Base-by-base conservation (phyloP, 2,113 vertebrate genomes). In the Albula glossodonta region DNA sequence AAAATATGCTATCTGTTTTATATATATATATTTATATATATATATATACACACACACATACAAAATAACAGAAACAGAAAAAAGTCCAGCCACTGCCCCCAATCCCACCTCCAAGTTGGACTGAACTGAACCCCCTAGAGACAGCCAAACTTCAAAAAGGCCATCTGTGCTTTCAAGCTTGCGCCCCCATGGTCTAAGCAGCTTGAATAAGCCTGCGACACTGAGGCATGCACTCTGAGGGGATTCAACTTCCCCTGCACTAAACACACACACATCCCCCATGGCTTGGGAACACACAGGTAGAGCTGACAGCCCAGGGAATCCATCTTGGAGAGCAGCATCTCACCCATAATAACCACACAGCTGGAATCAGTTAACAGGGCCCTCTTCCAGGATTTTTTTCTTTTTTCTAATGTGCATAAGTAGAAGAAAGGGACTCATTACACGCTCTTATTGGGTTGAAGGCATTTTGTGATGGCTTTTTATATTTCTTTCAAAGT, bases 311-410 rank as follows among this genome's bases (percentile, higher is more conserved):
- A 78, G 85, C 78, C 53, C n/a, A 78, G 60, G 31, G 52, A 82
- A 82, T 15, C 66, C 60, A 84, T 81, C 86, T 66, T 84, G 82
- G 52, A 52, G 57, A 56, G 12, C 41, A 83, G 84, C 80, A 19
- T 85, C 86, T 87, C 84, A 86, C 17, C 63, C 84, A 57, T 87
- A 81, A 80, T 70, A 83, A 88, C 85, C 86, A 88, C 88, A 89
- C 87, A 86, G 88, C 89, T 89, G 86, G 78, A 80, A 57, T 52
- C 52, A 74, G 88, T 88, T 88, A 86, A 50, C 82, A 78, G 12
- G 17, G 51, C 49, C 6, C 7, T 51, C 82, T 77, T 81, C 52
- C 70, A 8, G n/a, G 74, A 57, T 86, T 74, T 56, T 82, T 79
- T 49, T 51, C 51, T 13, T 11, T 11, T 25, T 80, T 60, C 50